Base-by-base conservation (phyloP, 2,797 vertebrate species). In the Lithobates sylvaticus region DNA sequence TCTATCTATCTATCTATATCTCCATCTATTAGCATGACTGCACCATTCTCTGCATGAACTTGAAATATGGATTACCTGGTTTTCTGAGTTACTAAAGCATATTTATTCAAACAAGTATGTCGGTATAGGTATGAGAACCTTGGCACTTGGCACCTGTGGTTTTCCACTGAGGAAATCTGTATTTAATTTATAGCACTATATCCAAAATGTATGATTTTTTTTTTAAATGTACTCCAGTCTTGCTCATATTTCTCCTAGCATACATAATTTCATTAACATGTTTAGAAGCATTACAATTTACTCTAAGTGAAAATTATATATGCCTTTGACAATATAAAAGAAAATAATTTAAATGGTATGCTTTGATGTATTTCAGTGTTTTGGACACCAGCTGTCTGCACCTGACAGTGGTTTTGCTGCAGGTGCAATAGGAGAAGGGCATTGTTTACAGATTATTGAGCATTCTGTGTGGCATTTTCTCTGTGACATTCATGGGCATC, bases 1-100 rank as follows among this genome's bases (percentile, higher is more conserved):
- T 69, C n/a, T 69, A 69, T 69, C n/a, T 34, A 69, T 34, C n/a
- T 34, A 69, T 69, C n/a, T 69, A 69, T 69, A 1, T 68, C 16
- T 68, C n/a, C 32, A 32, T 68, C n/a, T 68, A 32, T 68, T 6
- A 2, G 27, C 29, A 7, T 68, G 12, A 32, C n/a, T 69, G 29
- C 29, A 21, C 5, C 10, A 23, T 18, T 61, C 21, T 61, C 54
- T 61, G 6, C 3, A 21, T 61, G 7, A 23, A 21, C 21, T 6
- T 23, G 4, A 21, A 54, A 44, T 44, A 44, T 44, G 42, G 42
- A 44, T 44, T 58, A 21, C 12, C 54, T 44, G 42, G 4, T 23
- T 36, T 36, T 36, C 34, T 36, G 6, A 36, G 6, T 36, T 36
- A 36, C 34, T 36, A 36, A 58, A 58, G 54, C 15, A 36, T 5